Base-by-base conservation (phyloP, 2,888 invertebrate genomes). In the Beris morrisii region DNA sequence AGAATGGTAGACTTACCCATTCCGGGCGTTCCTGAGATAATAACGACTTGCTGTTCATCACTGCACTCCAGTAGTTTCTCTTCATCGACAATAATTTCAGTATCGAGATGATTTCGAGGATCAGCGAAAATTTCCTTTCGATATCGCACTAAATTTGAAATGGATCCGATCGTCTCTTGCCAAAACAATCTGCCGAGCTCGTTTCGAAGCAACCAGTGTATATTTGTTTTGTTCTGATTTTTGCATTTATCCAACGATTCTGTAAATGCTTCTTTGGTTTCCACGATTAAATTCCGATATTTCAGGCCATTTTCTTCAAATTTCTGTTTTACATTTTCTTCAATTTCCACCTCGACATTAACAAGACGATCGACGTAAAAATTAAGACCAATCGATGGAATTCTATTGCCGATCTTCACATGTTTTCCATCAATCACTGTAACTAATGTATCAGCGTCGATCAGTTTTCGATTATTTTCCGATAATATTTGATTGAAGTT, bases 1-100 rank as follows among this genome's bases (percentile, higher is more conserved):
- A 61, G 32, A 6, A 50, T 22, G 2, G 61, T 61, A 6, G 61
- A 31, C 13, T 61, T 61, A 6, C 61, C 61, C 61, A 61, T 61
- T 32, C 61, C 61, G 4, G 61, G 50, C 3, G 11, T 38, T 22
- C 38, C 38, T 2, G 61, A 61, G 22, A 61, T 61, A 11, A 61
- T 61, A 22, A 52, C 11, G 9, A 61, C 28, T 44, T 61, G 50
- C n/a, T 48, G 32, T 6, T 28, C 4, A 3, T 15, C 38, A 13
- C 22, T 22, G 15, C 15, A 22, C 11, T 5, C 30, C 5, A 28
- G 11, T 5, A 59, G 48, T n/a, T 61, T 50, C 4, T 32, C 32
- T 52, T 61, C 61, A 5, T 38, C 38, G 9, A 38, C 38, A 5
- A 38, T 38, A 38, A 9, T 3, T 38, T 38, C 38, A 38, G 5